Evolutionary conservation across 2,797 vertebrate species (phyloP), one percentile per base, ranked within the genome.

Genomic region (Naso thynnoides): DNA sequence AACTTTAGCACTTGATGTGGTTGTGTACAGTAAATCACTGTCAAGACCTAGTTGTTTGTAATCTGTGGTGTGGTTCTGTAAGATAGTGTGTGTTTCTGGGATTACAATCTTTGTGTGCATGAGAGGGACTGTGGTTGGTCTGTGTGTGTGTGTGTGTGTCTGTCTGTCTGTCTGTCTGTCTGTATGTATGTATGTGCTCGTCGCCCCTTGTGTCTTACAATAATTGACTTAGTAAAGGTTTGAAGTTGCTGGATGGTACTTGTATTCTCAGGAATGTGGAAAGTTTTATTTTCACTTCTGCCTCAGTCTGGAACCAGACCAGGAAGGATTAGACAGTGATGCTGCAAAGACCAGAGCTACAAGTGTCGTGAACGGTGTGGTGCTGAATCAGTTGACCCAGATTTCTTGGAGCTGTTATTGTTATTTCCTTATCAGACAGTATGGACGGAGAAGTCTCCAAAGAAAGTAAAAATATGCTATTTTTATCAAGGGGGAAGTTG

Each of bases 1-100:
- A 90, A 92, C 87, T 84, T 89, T 86, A 93, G 91, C 90, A 94
- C 93, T 94, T 93, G 85, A 91, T 91, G 90, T 93, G 91, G 91
- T 93, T 89, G 89, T 93, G 92, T 91, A 90, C 91, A 91, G 88
- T 93, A 92, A 93, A 89, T 92, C 90, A 93, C 90, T 93, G 88
- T 91, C 81, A 36, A 88, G 82, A 86, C 90, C 85, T 88, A 82
- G 88, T 86, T 86, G 84, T 91, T 87, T 91, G 83, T 92, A 89
- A 88, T 81, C 73, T 76, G 85, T 91, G 85, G 88, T 79, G 86
- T 89, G 88, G 79, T 78, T 89, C 77, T 74, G 82, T 89, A 88
- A 82, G 87, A 62, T 86, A 73, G 80, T 73, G 84, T 83, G 75
- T 82, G 64, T 65, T 81, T 83, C 77, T 67, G 79, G 79, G 81